These are phyloP conservation scores for Macrochelys suwanniensis DNA, from an alignment of 2,797 vertebrate species.

Conservation along the genomic window DNA sequence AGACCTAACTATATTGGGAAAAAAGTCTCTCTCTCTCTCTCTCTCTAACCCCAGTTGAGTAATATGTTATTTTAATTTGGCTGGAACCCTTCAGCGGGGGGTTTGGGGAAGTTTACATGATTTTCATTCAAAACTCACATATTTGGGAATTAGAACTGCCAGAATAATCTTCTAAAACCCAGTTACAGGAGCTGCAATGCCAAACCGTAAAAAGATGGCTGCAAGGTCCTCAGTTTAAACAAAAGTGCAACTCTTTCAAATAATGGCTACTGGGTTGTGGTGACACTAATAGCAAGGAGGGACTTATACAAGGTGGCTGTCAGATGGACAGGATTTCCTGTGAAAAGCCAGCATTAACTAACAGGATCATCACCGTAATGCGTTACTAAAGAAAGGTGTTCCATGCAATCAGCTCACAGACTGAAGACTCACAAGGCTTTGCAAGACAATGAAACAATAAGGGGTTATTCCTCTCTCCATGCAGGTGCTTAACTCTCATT, in stretches of 20 bases:
- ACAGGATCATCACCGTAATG: not conserved
- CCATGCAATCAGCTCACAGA: not conserved
- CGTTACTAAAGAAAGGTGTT: constrained; percentile 20
- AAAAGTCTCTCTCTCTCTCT: not conserved
- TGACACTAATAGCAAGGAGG: not conserved
- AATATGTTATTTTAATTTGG: not conserved
- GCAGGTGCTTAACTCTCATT: not conserved
- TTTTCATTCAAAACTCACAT: not conserved
- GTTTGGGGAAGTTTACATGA: not conserved
- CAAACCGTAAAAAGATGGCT: not conserved
- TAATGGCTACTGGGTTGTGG: not conserved
- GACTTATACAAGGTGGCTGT: not conserved
- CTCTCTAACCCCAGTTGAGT: not conserved
- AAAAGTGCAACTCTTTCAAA: fast-evolving
- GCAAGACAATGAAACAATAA: not conserved
- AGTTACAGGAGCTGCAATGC: not conserved
- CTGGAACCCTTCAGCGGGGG: not conserved
- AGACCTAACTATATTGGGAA: fast-evolving
- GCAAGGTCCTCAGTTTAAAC: not conserved
- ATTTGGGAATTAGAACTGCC: not conserved
- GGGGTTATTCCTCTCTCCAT: fast-evolving
- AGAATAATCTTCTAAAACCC: not conserved
- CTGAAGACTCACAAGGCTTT: not conserved
- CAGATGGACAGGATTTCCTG: constrained; percentile 1
- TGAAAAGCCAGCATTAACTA: not conserved